Evolutionary conservation across 2,113 vertebrate genomes (phyloP), one percentile per base, ranked within the genome.

Genomic region (Pionites leucogaster): DNA sequence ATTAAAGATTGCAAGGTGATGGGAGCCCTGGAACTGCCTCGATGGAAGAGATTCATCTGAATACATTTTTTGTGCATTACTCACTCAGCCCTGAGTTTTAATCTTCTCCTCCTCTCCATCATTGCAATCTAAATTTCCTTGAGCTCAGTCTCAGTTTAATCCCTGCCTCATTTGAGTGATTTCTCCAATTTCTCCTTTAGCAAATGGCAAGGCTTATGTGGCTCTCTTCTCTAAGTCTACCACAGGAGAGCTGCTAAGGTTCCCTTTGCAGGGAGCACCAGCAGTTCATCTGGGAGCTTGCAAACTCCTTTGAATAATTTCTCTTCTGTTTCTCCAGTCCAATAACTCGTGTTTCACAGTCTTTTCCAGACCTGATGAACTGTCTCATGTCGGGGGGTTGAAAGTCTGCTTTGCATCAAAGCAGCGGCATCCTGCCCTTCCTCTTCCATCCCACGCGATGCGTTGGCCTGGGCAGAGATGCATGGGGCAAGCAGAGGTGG

Each of bases 81-180:
- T 92, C 86, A 91, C 93, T 91, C 74, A 91, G 52, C 69, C 91
- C 41, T 76, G 77, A 93, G 83, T 92, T 96, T 96, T 95, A 96
- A 96, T 97, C 91, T 96, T 95, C 88, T 90, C 49, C 68, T 88
- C 31, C 75, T 86, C 88, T 95, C 93, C 90, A 64, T 93, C 94
- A 88, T 2, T 71, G 55, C 60, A 92, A 96, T 57, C 90, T 90
- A 74, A 87, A 93, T 93, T 95, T 96, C 88, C 67, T 92, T 86
- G 81, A 79, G 62, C 49, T 63, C 63, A 47, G 85, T 17, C 75
- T 59, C 46, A 35, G 63, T 50, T 94, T 90, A 96, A 96, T 96
- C 93, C 74, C 53, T 0, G 7, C 72, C 77, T 96, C 18, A 0
- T 95, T 49, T 91, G 88, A 96, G 93, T 79, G 77, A 94, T 94